Evolutionary conservation across 2,797 vertebrate genomes (phyloP).

Genomic region (Galagoides demidoff): DNA sequence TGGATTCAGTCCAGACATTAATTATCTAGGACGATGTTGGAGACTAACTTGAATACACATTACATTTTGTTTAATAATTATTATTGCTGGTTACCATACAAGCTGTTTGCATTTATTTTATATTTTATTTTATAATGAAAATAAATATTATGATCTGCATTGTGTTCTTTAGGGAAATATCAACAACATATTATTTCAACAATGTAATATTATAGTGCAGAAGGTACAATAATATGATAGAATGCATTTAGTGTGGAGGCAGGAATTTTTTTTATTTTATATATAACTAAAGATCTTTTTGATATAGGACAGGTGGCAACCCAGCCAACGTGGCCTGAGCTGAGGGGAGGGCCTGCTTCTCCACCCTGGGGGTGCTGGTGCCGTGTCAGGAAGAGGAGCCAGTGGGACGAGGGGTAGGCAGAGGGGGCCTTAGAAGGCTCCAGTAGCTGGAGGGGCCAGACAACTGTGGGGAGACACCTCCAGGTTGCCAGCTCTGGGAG

Average conservation of each 20-base stretch:
- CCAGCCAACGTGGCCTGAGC: too few relatives aligned
- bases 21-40: not conserved
- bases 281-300: too few relatives aligned
- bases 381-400: too few relatives aligned
- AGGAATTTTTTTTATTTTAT: not conserved
- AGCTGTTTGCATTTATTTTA: not conserved
- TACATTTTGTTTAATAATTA: not conserved
- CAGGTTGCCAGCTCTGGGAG: too few relatives aligned
- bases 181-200: not conserved
- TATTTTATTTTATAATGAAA: not conserved
- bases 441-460: too few relatives aligned
- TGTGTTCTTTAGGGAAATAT: not conserved
- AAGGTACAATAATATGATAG: not conserved
- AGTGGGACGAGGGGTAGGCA: too few relatives aligned
- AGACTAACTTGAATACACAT: not conserved
- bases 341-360: too few relatives aligned
- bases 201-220: not conserved
- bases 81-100: not conserved
- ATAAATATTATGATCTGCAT: not conserved
- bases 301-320: too few relatives aligned
- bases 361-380: too few relatives aligned
- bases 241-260: not conserved
- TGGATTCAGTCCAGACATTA: not conserved
- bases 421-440: too few relatives aligned
- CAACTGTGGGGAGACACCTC: too few relatives aligned